phyloP scores from a whole-genome alignment of 2,113 vertebrate species.

The Nycticebus coucang region DNA sequence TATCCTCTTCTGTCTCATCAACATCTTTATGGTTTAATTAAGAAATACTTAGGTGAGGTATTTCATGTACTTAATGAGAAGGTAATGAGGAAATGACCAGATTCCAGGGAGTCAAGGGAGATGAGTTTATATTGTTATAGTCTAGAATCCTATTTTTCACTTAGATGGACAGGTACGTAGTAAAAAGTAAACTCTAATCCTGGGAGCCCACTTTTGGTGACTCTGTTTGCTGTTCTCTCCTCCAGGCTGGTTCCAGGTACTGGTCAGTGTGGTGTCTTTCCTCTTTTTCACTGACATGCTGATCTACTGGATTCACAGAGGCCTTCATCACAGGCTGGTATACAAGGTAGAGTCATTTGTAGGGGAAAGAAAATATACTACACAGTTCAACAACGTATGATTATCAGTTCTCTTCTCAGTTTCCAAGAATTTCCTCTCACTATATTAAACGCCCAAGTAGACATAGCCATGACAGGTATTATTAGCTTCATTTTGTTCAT shows the following conservation, averaged over 20 bases:
- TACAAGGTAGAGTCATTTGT: slow-evolving; percentile 90
- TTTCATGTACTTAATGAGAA: slow-evolving; percentile 3
- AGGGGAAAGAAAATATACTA: background rate
- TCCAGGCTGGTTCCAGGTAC: slow-evolving; percentile 91
- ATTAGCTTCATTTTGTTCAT: background rate
- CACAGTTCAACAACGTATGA: background rate
- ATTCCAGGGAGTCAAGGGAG: background rate
- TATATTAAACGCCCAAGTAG: background rate
- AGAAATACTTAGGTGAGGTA: background rate
- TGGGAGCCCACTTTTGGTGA: background rate
- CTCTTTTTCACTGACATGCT: slow-evolving; percentile 98
- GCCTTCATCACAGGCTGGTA: slow-evolving; percentile 93
- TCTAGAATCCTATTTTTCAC: background rate
- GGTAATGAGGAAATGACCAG: background rate
- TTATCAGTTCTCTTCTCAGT: background rate
- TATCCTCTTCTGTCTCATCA: background rate
- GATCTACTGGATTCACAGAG: slow-evolving; percentile 98
- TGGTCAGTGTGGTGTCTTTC: slow-evolving; percentile 94
- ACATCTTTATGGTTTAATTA: background rate
- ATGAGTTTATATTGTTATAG: background rate
- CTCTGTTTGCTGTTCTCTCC: background rate
- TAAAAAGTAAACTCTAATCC: background rate
- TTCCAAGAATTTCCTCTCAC: slow-evolving; percentile 11
- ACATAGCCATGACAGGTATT: background rate
- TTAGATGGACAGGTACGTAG: background rate